Conservation (phyloP, 1,140 invertebrate species). For the Geopemphigus sp. region DNA sequence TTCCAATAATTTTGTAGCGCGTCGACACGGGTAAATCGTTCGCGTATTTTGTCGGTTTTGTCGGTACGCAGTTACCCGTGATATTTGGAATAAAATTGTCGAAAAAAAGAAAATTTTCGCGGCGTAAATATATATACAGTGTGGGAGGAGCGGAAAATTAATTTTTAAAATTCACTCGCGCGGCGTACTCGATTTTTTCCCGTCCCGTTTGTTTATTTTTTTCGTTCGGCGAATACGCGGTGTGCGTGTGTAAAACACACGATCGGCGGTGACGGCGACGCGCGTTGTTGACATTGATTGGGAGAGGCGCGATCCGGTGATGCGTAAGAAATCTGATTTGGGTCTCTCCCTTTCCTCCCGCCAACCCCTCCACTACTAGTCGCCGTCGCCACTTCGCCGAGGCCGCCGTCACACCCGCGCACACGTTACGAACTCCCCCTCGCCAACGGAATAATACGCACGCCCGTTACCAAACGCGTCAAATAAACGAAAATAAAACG, state of each 20-base stretch:
- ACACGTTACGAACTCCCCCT: slow-evolving; percentile 21
- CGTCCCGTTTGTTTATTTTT: slow-evolving; percentile 15
- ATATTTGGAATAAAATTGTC: neutral
- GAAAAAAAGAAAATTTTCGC: no score
- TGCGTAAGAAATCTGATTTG: slow-evolving; percentile 50
- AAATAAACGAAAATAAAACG: neutral
- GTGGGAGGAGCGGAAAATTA: neutral
- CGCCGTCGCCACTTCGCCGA: neutral
- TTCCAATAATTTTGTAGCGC: neutral
- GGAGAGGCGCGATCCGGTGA: slow-evolving; percentile 41
- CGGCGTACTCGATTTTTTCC: neutral
- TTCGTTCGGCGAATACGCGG: slow-evolving; percentile 1
- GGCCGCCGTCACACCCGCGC: slow-evolving; percentile 46
- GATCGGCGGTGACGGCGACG: slow-evolving; percentile 17
- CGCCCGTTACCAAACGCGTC: no score
- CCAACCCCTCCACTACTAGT: no score
- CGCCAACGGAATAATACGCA: neutral
- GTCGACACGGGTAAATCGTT: no score
- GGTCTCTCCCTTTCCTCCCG: slow-evolving; percentile 39
- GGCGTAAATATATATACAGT: neutral
- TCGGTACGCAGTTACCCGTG: neutral
- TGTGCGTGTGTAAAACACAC: slow-evolving; percentile 35
- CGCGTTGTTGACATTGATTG: slow-evolving; percentile 47
- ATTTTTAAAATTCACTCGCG: neutral
- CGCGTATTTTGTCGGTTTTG: no score